Conservation (phyloP, 1,140 invertebrate genomes). For the Phortica variegata region DNA sequence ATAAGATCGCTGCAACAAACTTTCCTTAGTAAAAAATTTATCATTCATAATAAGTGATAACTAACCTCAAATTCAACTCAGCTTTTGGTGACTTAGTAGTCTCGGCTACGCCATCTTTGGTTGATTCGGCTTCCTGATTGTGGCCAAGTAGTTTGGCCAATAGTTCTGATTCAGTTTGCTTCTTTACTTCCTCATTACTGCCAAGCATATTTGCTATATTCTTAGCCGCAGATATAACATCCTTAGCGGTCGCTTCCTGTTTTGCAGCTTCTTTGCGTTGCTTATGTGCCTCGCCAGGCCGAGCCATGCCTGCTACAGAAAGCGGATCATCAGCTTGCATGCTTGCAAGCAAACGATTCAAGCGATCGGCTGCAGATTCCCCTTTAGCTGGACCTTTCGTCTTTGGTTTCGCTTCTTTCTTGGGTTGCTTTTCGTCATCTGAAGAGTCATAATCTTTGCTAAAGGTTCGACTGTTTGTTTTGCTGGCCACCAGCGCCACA, state of each 20-base stretch:
- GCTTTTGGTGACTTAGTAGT: constrained; percentile 11
- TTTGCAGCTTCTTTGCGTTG: constrained; percentile 31
- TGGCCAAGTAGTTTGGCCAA: constrained; percentile 66
- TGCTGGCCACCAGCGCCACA: too few species aligned
- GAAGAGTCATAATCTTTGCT: constrained; percentile 18
- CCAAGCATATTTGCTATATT: constrained; percentile 69
- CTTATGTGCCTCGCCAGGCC: constrained; percentile 38
- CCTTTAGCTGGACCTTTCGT: neutral
- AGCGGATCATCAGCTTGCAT: constrained; percentile 39
- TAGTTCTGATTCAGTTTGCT: constrained; percentile 74
- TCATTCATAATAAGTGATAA: constrained; percentile 7
- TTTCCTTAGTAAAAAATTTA: too few species aligned
- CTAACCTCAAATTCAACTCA: constrained; percentile 46
- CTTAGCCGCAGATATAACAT: constrained; percentile 64
- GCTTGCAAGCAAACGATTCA: constrained; percentile 41
- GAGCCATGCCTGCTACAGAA: constrained; percentile 25
- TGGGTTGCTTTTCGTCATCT: constrained; percentile 35
- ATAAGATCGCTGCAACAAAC: constrained; percentile 67
- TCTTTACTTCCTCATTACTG: constrained; percentile 62
- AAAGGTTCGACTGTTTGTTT: neutral
- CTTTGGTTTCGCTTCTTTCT: constrained; percentile 20
- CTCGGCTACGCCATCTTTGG: constrained; percentile 4
- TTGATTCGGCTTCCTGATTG: constrained; percentile 53
- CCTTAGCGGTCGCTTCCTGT: constrained; percentile 29
- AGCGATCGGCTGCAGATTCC: constrained; percentile 40